phyloP scores from a whole-genome alignment of 1,140 invertebrate genomes.

The Lepidostoma basale region DNA sequence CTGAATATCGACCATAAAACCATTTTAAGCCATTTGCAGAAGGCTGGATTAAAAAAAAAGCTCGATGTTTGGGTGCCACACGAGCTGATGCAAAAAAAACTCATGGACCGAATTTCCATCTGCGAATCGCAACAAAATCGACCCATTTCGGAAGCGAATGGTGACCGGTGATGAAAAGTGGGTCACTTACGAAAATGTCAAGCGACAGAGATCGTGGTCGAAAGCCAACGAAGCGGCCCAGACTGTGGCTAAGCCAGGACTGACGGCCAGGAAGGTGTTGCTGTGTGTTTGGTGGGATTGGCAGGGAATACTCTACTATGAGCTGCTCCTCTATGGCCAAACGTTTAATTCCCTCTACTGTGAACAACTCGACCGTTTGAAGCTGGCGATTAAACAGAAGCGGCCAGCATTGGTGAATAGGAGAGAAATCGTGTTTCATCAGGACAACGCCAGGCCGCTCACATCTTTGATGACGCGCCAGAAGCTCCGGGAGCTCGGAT shows the following conservation, averaged over 20 bases:
- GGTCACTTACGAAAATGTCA: constrained; percentile 1
- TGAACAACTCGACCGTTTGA: constrained; percentile 5
- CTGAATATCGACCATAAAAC: constrained; percentile 9
- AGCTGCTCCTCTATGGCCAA: constrained; percentile 3
- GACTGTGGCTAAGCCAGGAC: neutral
- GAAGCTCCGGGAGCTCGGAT: neutral
- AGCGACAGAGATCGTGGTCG: constrained; percentile 6
- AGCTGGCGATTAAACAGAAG: constrained; percentile 8
- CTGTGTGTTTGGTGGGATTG: constrained; percentile 3
- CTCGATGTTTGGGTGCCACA: neutral
- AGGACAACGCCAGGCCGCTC: neutral
- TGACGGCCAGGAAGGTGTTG: constrained; percentile 12
- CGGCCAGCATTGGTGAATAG: constrained; percentile 12
- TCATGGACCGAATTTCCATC: neutral
- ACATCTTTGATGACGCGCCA: neutral
- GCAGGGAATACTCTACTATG: constrained; percentile 7
- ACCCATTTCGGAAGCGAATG: too few species aligned
- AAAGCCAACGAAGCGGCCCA: constrained; percentile 4
- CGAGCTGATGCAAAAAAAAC: constrained; percentile 6
- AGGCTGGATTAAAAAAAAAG: constrained; percentile 4
- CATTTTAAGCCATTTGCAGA: constrained; percentile 3
- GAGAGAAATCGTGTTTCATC: constrained; percentile 6
- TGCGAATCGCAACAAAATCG: constrained; percentile 5
- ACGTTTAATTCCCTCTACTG: too few species aligned
- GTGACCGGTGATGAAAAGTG: too few species aligned